These are phyloP conservation scores for Lepilemur ruficaudatus DNA, from an alignment of 2,797 vertebrate species.

Conservation along the genomic window DNA sequence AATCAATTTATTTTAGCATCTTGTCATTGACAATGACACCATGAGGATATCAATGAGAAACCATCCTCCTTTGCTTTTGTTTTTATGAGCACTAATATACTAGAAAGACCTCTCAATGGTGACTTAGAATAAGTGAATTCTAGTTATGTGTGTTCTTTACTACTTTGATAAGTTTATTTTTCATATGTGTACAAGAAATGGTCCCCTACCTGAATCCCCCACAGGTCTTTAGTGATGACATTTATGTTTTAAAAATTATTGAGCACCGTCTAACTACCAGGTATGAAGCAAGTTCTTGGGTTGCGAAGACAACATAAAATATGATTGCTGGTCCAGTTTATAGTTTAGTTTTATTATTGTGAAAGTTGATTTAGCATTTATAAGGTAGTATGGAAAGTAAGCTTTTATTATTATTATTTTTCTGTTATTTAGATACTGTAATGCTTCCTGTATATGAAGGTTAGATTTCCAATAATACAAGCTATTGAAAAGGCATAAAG, in stretches of 20 bases:
- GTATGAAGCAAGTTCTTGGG: not conserved
- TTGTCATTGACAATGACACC: not conserved
- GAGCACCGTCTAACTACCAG: not conserved
- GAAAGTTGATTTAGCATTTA: not conserved
- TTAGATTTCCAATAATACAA: not conserved
- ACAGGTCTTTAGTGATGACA: not conserved
- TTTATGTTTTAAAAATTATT: conserved; percentile 29
- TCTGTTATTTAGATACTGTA: not conserved
- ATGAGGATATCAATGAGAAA: not conserved
- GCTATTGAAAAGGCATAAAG: not conserved
- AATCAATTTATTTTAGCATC: not conserved
- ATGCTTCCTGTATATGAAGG: not conserved
- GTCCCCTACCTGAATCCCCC: not conserved
- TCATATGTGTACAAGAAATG: not conserved
- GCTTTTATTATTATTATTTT: not conserved
- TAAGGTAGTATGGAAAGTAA: not conserved
- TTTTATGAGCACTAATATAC: not conserved
- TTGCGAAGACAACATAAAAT: conserved; percentile 16
- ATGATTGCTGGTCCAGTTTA: not conserved
- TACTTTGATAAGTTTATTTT: not conserved
- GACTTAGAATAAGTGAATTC: not conserved
- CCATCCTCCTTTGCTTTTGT: not conserved
- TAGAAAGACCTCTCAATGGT: not conserved
- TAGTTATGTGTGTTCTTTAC: not conserved
- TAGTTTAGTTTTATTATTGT: not conserved